Base-by-base conservation (phyloP, 1,140 invertebrate species). In the Leptestheria dahalacensis region DNA sequence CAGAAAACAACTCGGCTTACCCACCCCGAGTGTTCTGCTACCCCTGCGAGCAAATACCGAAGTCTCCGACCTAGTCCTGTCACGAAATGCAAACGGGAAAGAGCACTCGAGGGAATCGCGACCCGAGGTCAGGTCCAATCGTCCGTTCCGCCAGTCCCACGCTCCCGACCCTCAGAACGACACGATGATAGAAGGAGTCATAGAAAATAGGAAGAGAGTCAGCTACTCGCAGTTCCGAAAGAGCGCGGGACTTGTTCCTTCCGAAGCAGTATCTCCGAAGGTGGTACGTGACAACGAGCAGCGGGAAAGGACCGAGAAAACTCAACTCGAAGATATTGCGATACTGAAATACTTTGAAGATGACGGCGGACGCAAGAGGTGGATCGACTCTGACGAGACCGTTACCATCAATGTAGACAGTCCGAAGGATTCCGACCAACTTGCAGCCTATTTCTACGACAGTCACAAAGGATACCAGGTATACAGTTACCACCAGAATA, bases 1-100 rank as follows among this genome's bases (percentile, higher is more conserved):
- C 15, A 56, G 53, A 29, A 26, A 56, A 20, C 15, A 20, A 46
- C 41, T 56, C 11, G 53, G 53, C 23, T 25, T 56, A 29, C 53
- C 53, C 18, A 18, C 53, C 6, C 33, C 33, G 6, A 15, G 33
- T 15, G 15, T 41, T 41, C 6, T 15, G 6, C 15, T 41, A 41
- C 33, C 33, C 6, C 15, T 41, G 15, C 33, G 6, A 15, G 6
- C 6, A 15, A 41, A 41, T 15, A 41, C 33, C 6, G 6, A 6
- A 9, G 15, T 15, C 15, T 9, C 33, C 33, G 33, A 41, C 6
- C 6, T 41, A 41, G 33, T 15, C 15, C 33, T 41, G n/a, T 41
- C 33, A 15, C 15, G 33, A 41, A 15, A 41, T 41, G 33, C 6
- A 41, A 41, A 41, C 6, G 6, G 6, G 33, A 41, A 41, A 41